These are phyloP conservation scores for Dendrocincla tyrannina DNA, from an alignment of 2,797 vertebrate genomes.

Conservation along the genomic window DNA sequence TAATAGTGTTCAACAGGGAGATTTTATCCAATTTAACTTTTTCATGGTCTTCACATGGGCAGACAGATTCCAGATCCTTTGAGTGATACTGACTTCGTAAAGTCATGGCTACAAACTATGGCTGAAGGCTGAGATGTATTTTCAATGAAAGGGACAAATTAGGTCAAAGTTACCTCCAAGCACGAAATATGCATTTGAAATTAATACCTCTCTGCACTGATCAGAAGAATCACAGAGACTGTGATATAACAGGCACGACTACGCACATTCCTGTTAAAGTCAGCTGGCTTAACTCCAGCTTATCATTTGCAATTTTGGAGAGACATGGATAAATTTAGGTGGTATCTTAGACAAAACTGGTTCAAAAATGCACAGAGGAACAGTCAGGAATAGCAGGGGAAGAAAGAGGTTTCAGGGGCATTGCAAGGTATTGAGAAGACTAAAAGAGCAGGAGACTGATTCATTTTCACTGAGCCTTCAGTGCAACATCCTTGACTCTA, in stretches of 20 bases:
- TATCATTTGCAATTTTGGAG: constrained; percentile 7
- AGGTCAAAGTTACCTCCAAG: background rate
- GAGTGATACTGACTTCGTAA: background rate
- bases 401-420: background rate
- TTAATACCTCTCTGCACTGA: background rate
- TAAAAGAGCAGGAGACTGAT: background rate
- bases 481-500: background rate
- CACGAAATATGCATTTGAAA: background rate
- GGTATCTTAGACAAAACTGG: background rate
- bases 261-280: background rate
- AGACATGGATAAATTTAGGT: background rate
- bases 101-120: background rate
- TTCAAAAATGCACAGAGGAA: background rate
- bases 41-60: background rate
- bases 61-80: background rate
- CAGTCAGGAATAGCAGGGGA: background rate
- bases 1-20: background rate
- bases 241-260: background rate
- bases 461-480: background rate
- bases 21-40: background rate
- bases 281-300: background rate
- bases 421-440: background rate
- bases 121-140: background rate
- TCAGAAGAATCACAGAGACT: background rate
- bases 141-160: background rate